These are phyloP conservation scores for Callorhinus ursinus DNA, from an alignment of 2,113 vertebrate genomes.

Conservation along the genomic window DNA sequence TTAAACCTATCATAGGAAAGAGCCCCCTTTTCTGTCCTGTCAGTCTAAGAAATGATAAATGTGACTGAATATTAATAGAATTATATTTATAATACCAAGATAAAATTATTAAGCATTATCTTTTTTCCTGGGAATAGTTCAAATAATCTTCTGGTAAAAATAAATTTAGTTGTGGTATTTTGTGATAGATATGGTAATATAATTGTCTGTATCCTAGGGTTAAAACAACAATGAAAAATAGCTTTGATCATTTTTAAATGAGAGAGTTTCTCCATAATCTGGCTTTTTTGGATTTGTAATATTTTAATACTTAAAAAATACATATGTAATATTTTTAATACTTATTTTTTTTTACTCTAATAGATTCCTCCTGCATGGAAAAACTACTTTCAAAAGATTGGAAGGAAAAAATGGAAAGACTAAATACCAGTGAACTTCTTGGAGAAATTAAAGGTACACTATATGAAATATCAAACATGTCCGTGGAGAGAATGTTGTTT, in stretches of 20 bases:
- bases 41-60: slow-evolving; percentile 52
- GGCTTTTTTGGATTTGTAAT: slow-evolving; percentile 67
- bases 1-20: background rate
- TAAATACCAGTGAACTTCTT: slow-evolving; percentile 97
- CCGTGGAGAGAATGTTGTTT: background rate
- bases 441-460: slow-evolving; percentile 98
- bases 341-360: slow-evolving; percentile 62
- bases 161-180: slow-evolving; percentile 42
- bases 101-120: background rate
- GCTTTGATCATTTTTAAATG: slow-evolving; percentile 73
- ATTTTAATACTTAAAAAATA: slow-evolving; percentile 50
- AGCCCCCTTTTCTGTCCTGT: background rate
- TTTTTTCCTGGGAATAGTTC: background rate
- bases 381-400: slow-evolving; percentile 99
- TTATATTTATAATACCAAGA: background rate
- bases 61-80: slow-evolving; percentile 16
- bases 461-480: slow-evolving; percentile 65
- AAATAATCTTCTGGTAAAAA: slow-evolving; percentile 19
- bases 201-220: background rate
- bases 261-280: slow-evolving; percentile 74
- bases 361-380: slow-evolving; percentile 98
- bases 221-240: slow-evolving; percentile 27
- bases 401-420: slow-evolving; percentile 99
- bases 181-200: slow-evolving; percentile 5
- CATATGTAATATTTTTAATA: slow-evolving; percentile 34